These are phyloP conservation scores for Dendronephthya gigantea DNA, from an alignment of 64 coral and sea anemone genomes.

Conservation along the genomic window DNA sequence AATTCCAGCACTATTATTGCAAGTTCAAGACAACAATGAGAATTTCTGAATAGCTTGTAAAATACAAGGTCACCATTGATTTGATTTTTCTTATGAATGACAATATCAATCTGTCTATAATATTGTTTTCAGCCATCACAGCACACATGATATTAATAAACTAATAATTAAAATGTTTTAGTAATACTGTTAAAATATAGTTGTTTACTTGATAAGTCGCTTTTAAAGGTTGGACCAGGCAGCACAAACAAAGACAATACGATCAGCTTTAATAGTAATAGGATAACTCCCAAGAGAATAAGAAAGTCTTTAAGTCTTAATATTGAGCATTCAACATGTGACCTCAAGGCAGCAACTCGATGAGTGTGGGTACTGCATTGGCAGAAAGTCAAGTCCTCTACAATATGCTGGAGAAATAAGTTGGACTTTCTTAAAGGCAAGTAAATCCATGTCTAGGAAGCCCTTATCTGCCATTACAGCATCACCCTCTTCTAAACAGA, in stretches of 20 bases:
- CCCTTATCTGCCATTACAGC: constrained; percentile 66
- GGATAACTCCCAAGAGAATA: background rate
- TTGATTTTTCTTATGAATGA: no score
- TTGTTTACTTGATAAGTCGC: background rate
- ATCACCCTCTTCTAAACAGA: constrained; percentile 56
- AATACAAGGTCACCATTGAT: no score
- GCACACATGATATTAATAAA: no score
- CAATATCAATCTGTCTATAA: no score
- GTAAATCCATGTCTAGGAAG: constrained; percentile 51
- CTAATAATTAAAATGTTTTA: no score
- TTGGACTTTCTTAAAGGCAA: constrained; percentile 44
- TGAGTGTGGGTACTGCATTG: constrained; percentile 36
- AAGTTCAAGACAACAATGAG: no score
- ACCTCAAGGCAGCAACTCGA: constrained; percentile 8
- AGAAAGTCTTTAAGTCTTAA: background rate
- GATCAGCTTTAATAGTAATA: background rate
- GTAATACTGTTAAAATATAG: no score
- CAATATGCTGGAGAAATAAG: constrained; percentile 67
- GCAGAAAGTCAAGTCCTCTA: constrained; percentile 33
- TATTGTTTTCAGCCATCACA: no score
- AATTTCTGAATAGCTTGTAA: no score
- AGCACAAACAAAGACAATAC: background rate
- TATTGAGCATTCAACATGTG: background rate
- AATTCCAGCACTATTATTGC: no score
- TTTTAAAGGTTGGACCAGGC: background rate